Conservation (phyloP, 2,888 invertebrate genomes). For the Diplolepis rosae region DNA sequence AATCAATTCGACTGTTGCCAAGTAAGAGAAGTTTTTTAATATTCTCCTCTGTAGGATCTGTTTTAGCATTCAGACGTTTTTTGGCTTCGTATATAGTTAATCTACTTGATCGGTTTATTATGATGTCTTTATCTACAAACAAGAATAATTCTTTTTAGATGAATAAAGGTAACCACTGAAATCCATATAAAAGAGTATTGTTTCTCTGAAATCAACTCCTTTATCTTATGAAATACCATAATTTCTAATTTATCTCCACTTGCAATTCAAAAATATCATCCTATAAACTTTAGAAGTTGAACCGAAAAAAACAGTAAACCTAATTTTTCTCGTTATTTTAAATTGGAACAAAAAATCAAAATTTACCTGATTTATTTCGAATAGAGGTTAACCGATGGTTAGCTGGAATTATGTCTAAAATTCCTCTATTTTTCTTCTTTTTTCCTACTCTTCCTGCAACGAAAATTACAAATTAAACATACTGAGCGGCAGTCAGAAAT, state of each 20-base stretch:
- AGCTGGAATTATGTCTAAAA: constrained; percentile 65
- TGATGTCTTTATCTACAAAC: constrained; percentile 33
- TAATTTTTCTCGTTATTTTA: too few relatives aligned
- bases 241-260: too few relatives aligned
- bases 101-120: constrained; percentile 53
- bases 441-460: constrained; percentile 44
- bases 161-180: too few relatives aligned
- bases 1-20: constrained; percentile 64
- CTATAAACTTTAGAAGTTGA: too few relatives aligned
- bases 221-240: too few relatives aligned
- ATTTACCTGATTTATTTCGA: constrained; percentile 62
- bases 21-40: constrained; percentile 75
- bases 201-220: too few relatives aligned
- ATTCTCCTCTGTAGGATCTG: constrained; percentile 73
- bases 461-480: background rate
- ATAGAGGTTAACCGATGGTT: constrained; percentile 61
- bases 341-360: too few relatives aligned
- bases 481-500: background rate
- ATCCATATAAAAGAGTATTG: too few relatives aligned
- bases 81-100: constrained; percentile 60
- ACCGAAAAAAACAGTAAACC: too few relatives aligned
- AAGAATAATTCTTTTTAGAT: background rate
- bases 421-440: constrained; percentile 67
- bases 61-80: constrained; percentile 55
- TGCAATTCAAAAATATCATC: too few relatives aligned